Percentiles rank a stretch among this genome's conserved stretches.
Conservation (phyloP, 37 sponge, comb jelly and placozoan species). For the Axinella damicornis region DNA sequence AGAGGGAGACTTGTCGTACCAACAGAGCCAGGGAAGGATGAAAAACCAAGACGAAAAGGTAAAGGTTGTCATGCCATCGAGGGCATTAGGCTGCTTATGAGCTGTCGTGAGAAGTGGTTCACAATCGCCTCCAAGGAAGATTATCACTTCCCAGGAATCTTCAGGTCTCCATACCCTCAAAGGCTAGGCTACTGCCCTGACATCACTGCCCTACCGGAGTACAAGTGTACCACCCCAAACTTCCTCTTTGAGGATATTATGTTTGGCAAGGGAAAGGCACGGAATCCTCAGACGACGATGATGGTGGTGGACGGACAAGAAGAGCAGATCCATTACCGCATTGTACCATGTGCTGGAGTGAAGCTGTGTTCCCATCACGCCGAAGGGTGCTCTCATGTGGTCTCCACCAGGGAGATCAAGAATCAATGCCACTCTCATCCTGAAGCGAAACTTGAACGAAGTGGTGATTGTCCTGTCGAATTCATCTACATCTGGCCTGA, state of each 20-base stretch:
- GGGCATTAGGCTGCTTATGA: not conserved
- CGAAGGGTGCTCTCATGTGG: conserved; percentile 8
- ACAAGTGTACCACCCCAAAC: not conserved
- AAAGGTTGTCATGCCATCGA: too few relatives aligned
- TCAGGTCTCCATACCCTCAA: conserved; percentile 5
- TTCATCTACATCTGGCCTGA: conserved; percentile 43
- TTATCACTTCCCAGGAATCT: conserved; percentile 24
- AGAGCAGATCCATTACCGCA: conserved; percentile 3
- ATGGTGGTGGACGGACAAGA: conserved; percentile 9
- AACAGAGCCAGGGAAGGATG: too few relatives aligned
- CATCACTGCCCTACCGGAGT: conserved; percentile 5
- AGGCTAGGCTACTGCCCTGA: conserved; percentile 18
- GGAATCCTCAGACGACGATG: not conserved
- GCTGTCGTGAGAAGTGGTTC: conserved; percentile 10
- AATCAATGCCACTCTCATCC: conserved; percentile 5
- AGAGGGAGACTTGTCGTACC: too few relatives aligned
- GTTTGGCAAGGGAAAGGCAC: conserved; percentile 26
- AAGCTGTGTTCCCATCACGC: conserved; percentile 11
- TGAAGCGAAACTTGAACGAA: not conserved
- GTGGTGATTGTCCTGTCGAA: conserved; percentile 22
- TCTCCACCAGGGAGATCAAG: not conserved
- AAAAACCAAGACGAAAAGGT: too few relatives aligned
- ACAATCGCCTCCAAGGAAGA: conserved; percentile 3
- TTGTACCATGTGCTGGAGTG: conserved; percentile 29
- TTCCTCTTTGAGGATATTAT: conserved; percentile 13